phyloP scores from a whole-genome alignment of 2,113 vertebrate species.

The Sylvia atricapilla region DNA sequence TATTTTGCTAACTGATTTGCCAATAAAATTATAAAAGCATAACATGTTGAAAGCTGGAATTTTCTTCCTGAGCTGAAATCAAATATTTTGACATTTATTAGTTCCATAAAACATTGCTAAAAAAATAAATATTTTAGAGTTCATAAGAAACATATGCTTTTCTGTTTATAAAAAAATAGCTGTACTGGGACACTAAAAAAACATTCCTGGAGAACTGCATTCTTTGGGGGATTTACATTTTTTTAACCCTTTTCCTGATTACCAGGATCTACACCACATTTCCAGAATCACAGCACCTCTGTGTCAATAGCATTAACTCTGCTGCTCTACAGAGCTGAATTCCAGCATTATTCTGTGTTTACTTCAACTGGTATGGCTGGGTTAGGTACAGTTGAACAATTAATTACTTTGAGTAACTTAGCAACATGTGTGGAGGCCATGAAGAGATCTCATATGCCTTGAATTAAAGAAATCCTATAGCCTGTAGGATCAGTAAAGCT shows the following conservation, averaged over 20 bases:
- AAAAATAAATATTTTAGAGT: slow-evolving; percentile 64
- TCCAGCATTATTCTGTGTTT: not conserved
- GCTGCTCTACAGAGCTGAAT: not conserved
- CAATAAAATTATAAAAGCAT: slow-evolving; percentile 36
- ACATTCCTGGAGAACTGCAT: slow-evolving; percentile 18
- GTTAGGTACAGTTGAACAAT: not conserved
- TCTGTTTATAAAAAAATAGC: slow-evolving; percentile 49
- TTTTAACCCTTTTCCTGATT: slow-evolving; percentile 38
- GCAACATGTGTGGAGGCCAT: not conserved
- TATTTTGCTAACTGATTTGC: slow-evolving; percentile 37
- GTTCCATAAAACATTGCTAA: slow-evolving; percentile 57
- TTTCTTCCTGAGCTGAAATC: slow-evolving; percentile 45
- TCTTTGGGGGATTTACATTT: slow-evolving; percentile 38
- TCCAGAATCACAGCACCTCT: not conserved
- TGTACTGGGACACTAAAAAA: slow-evolving; percentile 31
- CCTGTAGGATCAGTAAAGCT: not conserved
- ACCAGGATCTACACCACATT: not conserved
- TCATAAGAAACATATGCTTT: slow-evolving; percentile 62
- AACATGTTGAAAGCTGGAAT: slow-evolving; percentile 56
- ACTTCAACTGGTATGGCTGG: not conserved
- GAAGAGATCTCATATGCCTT: not conserved
- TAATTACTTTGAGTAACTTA: not conserved
- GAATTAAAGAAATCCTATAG: not conserved
- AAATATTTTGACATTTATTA: slow-evolving; percentile 68
- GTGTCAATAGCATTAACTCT: not conserved